Evolutionary conservation across 2,113 vertebrate species (phyloP).

Genomic region (Marmota flaviventris): DNA sequence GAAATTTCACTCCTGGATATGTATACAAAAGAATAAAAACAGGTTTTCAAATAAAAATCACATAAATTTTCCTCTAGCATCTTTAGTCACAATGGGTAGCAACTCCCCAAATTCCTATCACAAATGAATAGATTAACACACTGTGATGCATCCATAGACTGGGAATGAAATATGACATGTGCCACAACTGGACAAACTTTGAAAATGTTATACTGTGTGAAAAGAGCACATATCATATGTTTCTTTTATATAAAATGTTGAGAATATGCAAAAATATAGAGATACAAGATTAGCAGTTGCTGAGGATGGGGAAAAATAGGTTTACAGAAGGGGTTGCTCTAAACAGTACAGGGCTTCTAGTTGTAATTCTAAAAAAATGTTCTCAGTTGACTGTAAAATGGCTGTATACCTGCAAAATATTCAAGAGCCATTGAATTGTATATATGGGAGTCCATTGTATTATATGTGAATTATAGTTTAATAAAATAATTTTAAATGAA

Average conservation of each 20-base stretch:
- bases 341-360: not conserved
- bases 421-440: not conserved
- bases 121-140: not conserved
- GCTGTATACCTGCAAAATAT: not conserved
- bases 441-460: not conserved
- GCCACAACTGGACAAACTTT: not conserved
- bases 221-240: not conserved
- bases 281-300: too few species aligned
- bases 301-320: too few species aligned
- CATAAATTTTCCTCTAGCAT: not conserved
- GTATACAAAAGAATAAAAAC: not conserved
- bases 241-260: not conserved
- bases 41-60: not conserved
- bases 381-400: not conserved
- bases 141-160: not conserved
- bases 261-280: not conserved
- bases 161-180: not conserved
- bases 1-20: not conserved
- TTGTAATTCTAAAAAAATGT: not conserved
- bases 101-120: not conserved
- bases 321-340: not conserved
- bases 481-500: not conserved
- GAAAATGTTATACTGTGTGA: not conserved
- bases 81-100: not conserved
- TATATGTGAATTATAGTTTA: not conserved